Evolutionary conservation across 2,797 vertebrate genomes (phyloP).

Genomic region (Nothura maculosa): DNA sequence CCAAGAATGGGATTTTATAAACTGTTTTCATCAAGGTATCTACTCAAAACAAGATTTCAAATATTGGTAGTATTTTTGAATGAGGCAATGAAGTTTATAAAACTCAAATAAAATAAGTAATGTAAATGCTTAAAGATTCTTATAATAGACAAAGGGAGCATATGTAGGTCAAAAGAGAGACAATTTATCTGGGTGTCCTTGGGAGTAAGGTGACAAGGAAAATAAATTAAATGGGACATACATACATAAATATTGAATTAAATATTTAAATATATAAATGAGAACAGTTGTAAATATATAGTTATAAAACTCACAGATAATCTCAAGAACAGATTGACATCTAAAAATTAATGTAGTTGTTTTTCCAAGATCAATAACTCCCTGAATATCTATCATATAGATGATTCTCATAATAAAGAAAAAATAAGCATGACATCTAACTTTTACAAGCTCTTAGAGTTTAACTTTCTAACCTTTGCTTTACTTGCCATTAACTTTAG

Average conservation of each 20-base stretch:
- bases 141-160: neutral
- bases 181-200: neutral
- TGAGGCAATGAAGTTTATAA: neutral
- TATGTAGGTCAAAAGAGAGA: fast-evolving
- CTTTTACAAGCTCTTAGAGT: neutral
- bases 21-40: neutral
- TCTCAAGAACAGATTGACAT: neutral
- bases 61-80: neutral
- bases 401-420: neutral
- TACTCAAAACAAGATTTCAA: neutral
- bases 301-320: neutral
- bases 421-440: neutral
- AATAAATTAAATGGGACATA: neutral
- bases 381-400: fast-evolving
- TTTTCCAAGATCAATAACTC: neutral
- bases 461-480: neutral
- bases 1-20: fast-evolving
- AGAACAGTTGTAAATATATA: neutral
- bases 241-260: neutral
- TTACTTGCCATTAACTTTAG: neutral
- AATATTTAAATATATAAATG: neutral
- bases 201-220: neutral
- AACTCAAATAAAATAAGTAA: neutral
- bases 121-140: neutral
- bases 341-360: neutral